phyloP scores from a whole-genome alignment of 2,888 invertebrate genomes.

The Meganola albula region DNA sequence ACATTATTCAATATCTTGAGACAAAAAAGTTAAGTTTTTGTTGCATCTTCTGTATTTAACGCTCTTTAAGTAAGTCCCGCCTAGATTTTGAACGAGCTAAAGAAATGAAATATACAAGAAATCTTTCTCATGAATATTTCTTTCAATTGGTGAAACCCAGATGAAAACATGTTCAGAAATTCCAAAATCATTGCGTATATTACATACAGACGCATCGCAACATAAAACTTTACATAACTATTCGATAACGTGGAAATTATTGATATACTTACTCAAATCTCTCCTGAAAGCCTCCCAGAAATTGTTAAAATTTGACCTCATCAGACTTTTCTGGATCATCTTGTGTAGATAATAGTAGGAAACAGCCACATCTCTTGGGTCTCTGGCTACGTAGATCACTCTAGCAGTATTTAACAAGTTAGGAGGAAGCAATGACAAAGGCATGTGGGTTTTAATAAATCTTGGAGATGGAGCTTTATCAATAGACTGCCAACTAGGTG shows the following conservation, averaged over 20 bases:
- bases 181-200: too few relatives aligned
- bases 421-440: constrained; percentile 81
- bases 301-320: constrained; percentile 58
- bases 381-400: constrained; percentile 86
- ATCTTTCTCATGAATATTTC: too few relatives aligned
- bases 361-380: constrained; percentile 87
- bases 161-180: too few relatives aligned
- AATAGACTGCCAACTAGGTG: constrained; percentile 54
- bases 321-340: neutral
- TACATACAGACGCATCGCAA: neutral
- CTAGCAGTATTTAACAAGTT: constrained; percentile 64
- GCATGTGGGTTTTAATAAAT: constrained; percentile 78
- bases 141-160: too few relatives aligned
- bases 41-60: too few relatives aligned
- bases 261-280: constrained; percentile 71
- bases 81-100: too few relatives aligned
- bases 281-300: constrained; percentile 81
- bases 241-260: neutral
- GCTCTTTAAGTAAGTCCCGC: too few relatives aligned
- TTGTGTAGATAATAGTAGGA: constrained; percentile 78
- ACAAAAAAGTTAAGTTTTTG: too few relatives aligned
- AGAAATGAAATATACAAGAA: too few relatives aligned
- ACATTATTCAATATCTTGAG: too few relatives aligned
- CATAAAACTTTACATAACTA: neutral
- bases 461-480: constrained; percentile 35